These are phyloP conservation scores for Drosophila nigromelanica DNA, from an alignment of 1,140 invertebrate genomes.

Conservation along the genomic window DNA sequence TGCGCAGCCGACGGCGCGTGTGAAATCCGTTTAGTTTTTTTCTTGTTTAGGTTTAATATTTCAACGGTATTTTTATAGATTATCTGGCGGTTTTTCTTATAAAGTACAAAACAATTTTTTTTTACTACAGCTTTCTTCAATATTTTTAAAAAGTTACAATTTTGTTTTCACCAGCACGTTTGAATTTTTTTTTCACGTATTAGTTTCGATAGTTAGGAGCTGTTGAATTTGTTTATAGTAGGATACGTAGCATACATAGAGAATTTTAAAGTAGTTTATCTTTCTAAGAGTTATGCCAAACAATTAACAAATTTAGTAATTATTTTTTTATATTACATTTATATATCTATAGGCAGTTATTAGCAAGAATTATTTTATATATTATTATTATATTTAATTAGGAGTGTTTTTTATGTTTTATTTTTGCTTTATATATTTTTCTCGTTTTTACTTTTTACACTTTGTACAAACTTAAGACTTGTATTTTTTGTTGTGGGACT, in stretches of 20 bases:
- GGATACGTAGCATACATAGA: conserved; percentile 9
- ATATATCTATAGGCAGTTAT: too few relatives aligned
- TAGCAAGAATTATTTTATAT: background rate
- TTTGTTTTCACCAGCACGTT: background rate
- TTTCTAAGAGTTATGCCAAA: too few relatives aligned
- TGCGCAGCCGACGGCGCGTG: conserved; percentile 60
- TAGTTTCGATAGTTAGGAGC: conserved; percentile 18
- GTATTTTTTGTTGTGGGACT: conserved; percentile 11
- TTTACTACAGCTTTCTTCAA: background rate
- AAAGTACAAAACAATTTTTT: conserved; percentile 2
- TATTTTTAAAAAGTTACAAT: background rate
- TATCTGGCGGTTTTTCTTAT: conserved; percentile 9
- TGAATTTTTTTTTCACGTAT: background rate
- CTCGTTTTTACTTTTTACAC: conserved; percentile 31
- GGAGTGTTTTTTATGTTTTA: conserved; percentile 1
- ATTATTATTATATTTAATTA: conserved; percentile 6
- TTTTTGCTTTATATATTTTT: conserved; percentile 1
- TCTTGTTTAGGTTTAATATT: background rate
- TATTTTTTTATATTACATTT: too few relatives aligned
- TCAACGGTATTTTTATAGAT: background rate
- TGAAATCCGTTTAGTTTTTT: conserved; percentile 40
- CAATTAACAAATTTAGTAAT: too few relatives aligned
- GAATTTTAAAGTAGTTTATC: too few relatives aligned
- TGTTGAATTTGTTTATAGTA: conserved; percentile 15
- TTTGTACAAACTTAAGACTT: conserved; percentile 55